Evolutionary conservation across 2,797 vertebrate genomes (phyloP).

Genomic region (Brachymystax lenok): DNA sequence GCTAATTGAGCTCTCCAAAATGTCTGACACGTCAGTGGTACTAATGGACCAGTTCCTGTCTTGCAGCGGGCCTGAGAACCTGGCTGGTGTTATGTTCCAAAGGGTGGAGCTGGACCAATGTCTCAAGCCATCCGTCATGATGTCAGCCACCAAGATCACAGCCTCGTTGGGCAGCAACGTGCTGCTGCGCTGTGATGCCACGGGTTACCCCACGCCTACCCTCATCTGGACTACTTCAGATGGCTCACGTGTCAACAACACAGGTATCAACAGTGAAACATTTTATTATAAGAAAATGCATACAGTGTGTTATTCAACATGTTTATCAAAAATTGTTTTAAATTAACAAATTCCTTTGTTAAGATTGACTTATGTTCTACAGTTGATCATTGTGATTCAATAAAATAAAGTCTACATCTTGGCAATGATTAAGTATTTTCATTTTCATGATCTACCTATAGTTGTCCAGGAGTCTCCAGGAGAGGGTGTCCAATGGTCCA

Average conservation of each 20-base stretch:
- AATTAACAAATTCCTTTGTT: not conserved
- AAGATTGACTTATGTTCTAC: not conserved
- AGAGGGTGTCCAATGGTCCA: slow-evolving; percentile 92
- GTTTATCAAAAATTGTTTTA: not conserved
- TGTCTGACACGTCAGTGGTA: slow-evolving; percentile 73
- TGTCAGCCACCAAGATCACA: slow-evolving; percentile 93
- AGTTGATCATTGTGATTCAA: not conserved
- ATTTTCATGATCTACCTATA: slow-evolving; percentile 48
- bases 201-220: slow-evolving; percentile 87
- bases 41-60: slow-evolving; percentile 86
- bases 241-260: slow-evolving; percentile 79
- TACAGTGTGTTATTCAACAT: not conserved
- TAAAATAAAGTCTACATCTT: not conserved
- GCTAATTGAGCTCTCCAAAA: slow-evolving; percentile 90
- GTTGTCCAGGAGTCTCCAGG: slow-evolving; percentile 93
- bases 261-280: slow-evolving; percentile 76
- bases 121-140: slow-evolving; percentile 90
- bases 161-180: slow-evolving; percentile 90
- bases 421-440: not conserved
- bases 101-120: slow-evolving; percentile 90
- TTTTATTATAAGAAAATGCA: not conserved
- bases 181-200: slow-evolving; percentile 90
- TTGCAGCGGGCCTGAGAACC: slow-evolving; percentile 86
- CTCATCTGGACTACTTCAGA: slow-evolving; percentile 84
- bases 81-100: slow-evolving; percentile 88